A percentile compares a stretch with the other conserved stretches of the same genome.
phyloP scores from a whole-genome alignment of 30 jellyfish, hydroid and myxozoan species.

The Aurelia sp. region DNA sequence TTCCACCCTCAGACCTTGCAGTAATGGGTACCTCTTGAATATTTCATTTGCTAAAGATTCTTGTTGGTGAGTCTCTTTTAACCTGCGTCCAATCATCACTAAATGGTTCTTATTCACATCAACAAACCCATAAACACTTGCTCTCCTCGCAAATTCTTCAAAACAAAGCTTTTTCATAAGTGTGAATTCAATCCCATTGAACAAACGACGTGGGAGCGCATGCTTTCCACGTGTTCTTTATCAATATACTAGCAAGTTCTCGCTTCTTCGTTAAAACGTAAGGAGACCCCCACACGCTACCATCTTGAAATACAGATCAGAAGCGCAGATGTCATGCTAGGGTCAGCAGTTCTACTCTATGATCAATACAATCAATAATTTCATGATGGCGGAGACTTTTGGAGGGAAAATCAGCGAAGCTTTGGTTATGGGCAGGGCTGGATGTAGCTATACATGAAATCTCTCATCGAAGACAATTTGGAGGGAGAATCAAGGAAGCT shows the following conservation, averaged over 20 bases:
- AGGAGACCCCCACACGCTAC: slow-evolving; percentile 35
- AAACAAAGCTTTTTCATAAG: slow-evolving; percentile 31
- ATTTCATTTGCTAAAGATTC: too few relatives aligned
- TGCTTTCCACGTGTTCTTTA: slow-evolving; percentile 62
- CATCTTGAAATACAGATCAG: background rate
- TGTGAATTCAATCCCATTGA: slow-evolving; percentile 34
- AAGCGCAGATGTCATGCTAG: slow-evolving; percentile 64
- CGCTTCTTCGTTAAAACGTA: background rate
- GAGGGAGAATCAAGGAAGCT: too few relatives aligned
- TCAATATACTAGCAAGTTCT: background rate
- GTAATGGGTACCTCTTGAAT: too few relatives aligned
- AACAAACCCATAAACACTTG: background rate
- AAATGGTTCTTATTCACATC: background rate
- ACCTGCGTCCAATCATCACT: too few relatives aligned
- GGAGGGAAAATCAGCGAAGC: slow-evolving; percentile 44
- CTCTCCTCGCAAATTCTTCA: slow-evolving; percentile 16
- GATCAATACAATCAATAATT: slow-evolving; percentile 60
- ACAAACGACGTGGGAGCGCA: slow-evolving; percentile 59
- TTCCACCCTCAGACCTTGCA: too few relatives aligned
- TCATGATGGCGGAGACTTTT: slow-evolving; percentile 63
- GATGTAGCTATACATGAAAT: too few relatives aligned
- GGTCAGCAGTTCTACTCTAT: slow-evolving; percentile 49
- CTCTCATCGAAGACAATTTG: too few relatives aligned
- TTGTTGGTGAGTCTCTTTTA: too few relatives aligned
- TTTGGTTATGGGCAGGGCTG: too few relatives aligned